Evolutionary conservation across 2,797 vertebrate genomes (phyloP).

Genomic region (Acanthurus tractus): DNA sequence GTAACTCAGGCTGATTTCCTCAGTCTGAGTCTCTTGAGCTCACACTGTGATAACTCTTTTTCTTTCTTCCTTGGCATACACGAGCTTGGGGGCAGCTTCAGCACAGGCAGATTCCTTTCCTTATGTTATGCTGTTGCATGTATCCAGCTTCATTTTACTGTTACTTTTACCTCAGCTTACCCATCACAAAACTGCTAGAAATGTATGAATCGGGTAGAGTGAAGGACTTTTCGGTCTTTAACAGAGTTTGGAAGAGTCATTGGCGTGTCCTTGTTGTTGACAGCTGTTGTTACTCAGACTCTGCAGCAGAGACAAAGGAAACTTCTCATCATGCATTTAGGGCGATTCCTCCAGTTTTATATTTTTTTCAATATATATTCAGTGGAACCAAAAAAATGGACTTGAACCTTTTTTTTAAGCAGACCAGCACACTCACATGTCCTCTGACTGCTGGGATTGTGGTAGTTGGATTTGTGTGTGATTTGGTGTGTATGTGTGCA

Average conservation of each 20-base stretch:
- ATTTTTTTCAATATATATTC: background rate
- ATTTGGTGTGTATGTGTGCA: no score
- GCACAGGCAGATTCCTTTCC: background rate
- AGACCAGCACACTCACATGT: no score
- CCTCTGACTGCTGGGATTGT: no score
- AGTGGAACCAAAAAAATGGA: no score
- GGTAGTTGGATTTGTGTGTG: no score
- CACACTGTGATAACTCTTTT: conserved; percentile 6
- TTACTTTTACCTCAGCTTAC: conserved; percentile 23
- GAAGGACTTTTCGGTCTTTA: conserved; percentile 26
- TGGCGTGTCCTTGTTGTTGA: conserved; percentile 47
- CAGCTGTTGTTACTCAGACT: conserved; percentile 38
- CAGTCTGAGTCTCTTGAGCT: conserved; percentile 12
- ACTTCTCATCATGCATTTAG: conserved; percentile 17
- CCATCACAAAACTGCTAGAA: conserved; percentile 12
- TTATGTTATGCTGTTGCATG: conserved; percentile 30
- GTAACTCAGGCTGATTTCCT: background rate
- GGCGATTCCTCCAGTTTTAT: conserved; percentile 11
- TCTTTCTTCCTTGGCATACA: background rate
- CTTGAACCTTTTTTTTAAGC: no score
- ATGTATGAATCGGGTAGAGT: conserved; percentile 15
- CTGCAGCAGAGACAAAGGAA: background rate
- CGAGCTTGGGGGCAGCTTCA: conserved; percentile 21
- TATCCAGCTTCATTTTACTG: conserved; percentile 14
- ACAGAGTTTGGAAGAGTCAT: conserved; percentile 34